Conservation (phyloP, 2,797 vertebrate genomes). For the Chromis chromis region DNA sequence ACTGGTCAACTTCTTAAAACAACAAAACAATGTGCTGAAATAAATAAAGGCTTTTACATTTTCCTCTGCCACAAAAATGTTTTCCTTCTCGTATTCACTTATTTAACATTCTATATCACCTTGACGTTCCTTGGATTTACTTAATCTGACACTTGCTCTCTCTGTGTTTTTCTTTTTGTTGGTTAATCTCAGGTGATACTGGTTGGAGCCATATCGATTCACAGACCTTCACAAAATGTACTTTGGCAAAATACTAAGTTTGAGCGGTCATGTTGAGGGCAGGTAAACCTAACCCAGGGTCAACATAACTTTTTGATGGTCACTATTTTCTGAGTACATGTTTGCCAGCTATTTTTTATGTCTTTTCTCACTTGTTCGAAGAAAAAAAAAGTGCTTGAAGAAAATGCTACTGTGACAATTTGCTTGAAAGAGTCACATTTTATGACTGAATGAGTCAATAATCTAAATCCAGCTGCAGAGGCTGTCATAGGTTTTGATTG, state of each 20-base stretch:
- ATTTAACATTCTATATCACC: background rate
- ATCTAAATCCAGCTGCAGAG: background rate
- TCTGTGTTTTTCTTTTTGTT: background rate
- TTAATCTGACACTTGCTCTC: background rate
- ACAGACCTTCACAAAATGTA: conserved; percentile 42
- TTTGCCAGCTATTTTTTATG: conserved; percentile 14
- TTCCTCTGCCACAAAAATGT: background rate
- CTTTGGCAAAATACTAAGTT: conserved; percentile 53
- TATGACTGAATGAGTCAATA: background rate
- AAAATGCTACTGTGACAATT: too few relatives aligned
- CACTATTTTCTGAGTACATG: background rate
- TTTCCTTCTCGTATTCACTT: background rate
- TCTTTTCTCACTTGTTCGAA: background rate
- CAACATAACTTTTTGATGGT: conserved; percentile 53
- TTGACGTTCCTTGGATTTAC: background rate
- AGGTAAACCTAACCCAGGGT: conserved; percentile 56
- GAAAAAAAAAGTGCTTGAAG: background rate
- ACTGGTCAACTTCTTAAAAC: background rate
- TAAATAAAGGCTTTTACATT: background rate
- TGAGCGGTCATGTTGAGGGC: conserved; percentile 49
- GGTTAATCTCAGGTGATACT: background rate
- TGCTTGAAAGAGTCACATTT: background rate
- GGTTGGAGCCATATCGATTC: conserved; percentile 48
- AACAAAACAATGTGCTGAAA: background rate
- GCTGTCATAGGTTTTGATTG: background rate